Evolutionary conservation across 2,113 vertebrate genomes (phyloP), one percentile per base, ranked within the genome.

Genomic region (Genyomyrus donnyi): DNA sequence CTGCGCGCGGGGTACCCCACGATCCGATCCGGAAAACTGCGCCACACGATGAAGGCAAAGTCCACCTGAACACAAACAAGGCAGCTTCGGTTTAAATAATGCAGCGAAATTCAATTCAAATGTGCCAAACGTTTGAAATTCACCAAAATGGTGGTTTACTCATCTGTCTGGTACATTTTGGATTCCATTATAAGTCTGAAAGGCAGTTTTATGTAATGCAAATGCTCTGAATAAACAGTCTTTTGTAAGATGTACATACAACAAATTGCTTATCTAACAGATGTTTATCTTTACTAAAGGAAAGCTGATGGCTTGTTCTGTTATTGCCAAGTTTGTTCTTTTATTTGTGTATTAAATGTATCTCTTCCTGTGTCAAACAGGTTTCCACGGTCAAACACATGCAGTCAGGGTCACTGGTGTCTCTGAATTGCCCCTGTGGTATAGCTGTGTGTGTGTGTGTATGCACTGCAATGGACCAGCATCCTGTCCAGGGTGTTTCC

Each of bases 1-100:
- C 96, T 96, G 87, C 96, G 92, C 0, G 96, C 96, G 8, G 96
- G 96, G 89, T 96, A 96, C 46, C 96, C 96, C 9, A 96, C 95
- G 24, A 96, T 96, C 13, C 95, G 94, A 85, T 96, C 96, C 0
- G 96, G 96, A 88, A 96, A 96, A 91, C 94, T 96, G 86, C 95
- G 95, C 96, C 96, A 96, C 24, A 96, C 96, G 1, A 93, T 94
- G 45, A 96, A 96, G 91, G 96, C 95, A 90, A 96, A 96, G 90
- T 96, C 96, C 93, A 96, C 95, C 96, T 96, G 92, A 1, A 35
- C 89, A 42, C 46, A 90, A 27, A 80, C 5, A 1, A 5, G 31
- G 17, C 6, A 15, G 17, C 17, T 19, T 39, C 3, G 5, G 13
- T 77, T 77, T 77, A 39, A 77, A 39, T 77, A 58, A 62, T 0